Conservation (phyloP, 2,888 invertebrate species). For the Tachystola acroxantha region DNA sequence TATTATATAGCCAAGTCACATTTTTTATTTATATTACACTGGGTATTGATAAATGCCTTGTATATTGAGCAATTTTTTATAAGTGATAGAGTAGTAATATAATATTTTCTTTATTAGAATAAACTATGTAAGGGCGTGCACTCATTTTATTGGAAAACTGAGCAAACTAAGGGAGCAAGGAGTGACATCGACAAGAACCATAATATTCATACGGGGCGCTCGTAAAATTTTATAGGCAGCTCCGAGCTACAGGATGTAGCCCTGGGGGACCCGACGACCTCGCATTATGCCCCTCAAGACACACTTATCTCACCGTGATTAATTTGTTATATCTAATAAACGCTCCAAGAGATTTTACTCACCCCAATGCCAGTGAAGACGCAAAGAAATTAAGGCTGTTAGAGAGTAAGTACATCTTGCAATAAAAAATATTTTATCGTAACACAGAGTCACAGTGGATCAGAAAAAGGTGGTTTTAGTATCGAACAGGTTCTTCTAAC, state of each 20-base stretch:
- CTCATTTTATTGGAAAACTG: conserved; percentile 24
- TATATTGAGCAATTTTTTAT: no score
- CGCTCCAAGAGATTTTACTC: conserved; percentile 36
- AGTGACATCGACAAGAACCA: conserved; percentile 60
- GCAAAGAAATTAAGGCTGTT: conserved; percentile 19
- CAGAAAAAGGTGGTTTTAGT: no score
- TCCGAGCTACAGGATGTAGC: conserved; percentile 45
- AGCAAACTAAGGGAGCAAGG: conserved; percentile 51
- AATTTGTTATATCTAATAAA: conserved; percentile 61
- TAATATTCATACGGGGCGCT: conserved; percentile 62
- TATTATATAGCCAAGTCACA: no score
- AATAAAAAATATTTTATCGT: no score
- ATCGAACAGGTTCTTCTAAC: no score
- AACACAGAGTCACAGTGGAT: no score
- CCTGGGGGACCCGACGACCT: conserved; percentile 41
- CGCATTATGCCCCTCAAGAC: conserved; percentile 49
- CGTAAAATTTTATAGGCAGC: conserved; percentile 69
- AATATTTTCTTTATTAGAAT: no score
- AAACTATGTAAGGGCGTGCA: conserved; percentile 12
- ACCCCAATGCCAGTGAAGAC: conserved; percentile 20
- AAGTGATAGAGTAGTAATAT: no score
- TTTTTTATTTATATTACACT: no score
- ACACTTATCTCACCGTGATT: conserved; percentile 67
- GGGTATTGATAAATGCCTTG: no score
- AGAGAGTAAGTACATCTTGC: no score